Conservation (phyloP, 2,797 vertebrate species). For the Lemur catta region DNA sequence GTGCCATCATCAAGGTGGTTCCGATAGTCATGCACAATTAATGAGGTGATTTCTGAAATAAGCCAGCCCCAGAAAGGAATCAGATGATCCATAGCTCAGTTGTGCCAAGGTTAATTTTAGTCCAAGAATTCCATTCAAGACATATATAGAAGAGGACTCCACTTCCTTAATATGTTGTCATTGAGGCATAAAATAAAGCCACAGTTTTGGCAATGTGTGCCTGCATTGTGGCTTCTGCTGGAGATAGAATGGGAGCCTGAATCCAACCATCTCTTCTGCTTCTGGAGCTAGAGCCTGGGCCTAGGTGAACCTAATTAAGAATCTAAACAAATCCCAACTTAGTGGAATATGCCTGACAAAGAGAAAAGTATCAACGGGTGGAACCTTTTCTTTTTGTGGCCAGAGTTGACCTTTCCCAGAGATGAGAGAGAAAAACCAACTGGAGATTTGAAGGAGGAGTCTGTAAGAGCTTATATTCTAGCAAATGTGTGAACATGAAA, state of each 20-base stretch:
- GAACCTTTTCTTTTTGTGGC: neutral
- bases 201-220: neutral
- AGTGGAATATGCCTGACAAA: conserved; percentile 14
- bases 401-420: conserved; percentile 16
- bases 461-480: neutral
- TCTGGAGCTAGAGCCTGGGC: neutral
- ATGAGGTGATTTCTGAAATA: conserved; percentile 69
- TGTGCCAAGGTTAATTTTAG: conserved; percentile 69
- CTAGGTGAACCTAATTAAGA: conserved; percentile 20
- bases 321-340: conserved; percentile 6
- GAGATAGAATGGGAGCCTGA: neutral
- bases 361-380: neutral
- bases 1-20: conserved; percentile 14
- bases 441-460: neutral
- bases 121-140: conserved; percentile 46
- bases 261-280: conserved; percentile 3
- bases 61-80: conserved; percentile 65
- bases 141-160: conserved; percentile 43
- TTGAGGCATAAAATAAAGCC: neutral
- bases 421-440: neutral
- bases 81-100: conserved; percentile 44
- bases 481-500: neutral
- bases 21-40: neutral
- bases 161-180: conserved; percentile 60
- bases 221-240: neutral